These are phyloP conservation scores for Tarsius wallacei DNA, from an alignment of 2,797 vertebrate genomes.

Conservation along the genomic window DNA sequence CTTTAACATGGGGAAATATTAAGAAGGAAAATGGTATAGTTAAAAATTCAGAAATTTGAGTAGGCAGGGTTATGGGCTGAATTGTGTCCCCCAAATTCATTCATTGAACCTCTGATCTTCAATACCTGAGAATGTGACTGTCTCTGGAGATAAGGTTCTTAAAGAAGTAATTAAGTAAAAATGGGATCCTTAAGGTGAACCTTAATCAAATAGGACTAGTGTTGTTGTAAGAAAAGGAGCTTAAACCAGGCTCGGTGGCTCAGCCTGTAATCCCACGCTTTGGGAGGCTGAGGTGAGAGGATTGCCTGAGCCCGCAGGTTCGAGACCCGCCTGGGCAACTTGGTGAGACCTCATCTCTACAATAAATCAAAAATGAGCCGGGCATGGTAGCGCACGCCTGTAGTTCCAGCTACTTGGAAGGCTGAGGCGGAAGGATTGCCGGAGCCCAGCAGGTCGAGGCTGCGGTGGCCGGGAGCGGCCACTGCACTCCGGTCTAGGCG, in stretches of 20 bases:
- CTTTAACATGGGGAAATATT: constrained; percentile 12
- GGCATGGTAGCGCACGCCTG: too few relatives aligned
- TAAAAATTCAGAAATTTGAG: constrained; percentile 22
- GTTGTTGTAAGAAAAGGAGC: neutral
- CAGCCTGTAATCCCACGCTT: too few relatives aligned
- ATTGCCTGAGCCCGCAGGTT: too few relatives aligned
- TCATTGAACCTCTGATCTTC: neutral
- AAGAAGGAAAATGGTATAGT: neutral
- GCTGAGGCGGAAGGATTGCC: too few relatives aligned
- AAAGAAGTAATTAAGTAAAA: neutral
- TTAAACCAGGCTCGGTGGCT: neutral
- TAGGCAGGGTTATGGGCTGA: neutral
- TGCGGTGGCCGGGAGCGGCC: too few relatives aligned
- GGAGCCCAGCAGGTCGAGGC: too few relatives aligned
- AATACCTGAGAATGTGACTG: neutral
- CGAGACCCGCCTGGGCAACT: too few relatives aligned
- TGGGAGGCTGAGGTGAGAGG: too few relatives aligned
- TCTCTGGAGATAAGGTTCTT: neutral
- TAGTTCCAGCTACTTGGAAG: too few relatives aligned
- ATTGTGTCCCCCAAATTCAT: neutral
- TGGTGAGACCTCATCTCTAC: too few relatives aligned
- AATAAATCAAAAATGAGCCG: too few relatives aligned
- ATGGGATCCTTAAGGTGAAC: neutral
- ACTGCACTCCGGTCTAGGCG: too few relatives aligned
- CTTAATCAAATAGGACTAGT: neutral